Evolutionary conservation across 2,888 invertebrate genomes (phyloP).

Genomic region (Blastobasis lacticolella): DNA sequence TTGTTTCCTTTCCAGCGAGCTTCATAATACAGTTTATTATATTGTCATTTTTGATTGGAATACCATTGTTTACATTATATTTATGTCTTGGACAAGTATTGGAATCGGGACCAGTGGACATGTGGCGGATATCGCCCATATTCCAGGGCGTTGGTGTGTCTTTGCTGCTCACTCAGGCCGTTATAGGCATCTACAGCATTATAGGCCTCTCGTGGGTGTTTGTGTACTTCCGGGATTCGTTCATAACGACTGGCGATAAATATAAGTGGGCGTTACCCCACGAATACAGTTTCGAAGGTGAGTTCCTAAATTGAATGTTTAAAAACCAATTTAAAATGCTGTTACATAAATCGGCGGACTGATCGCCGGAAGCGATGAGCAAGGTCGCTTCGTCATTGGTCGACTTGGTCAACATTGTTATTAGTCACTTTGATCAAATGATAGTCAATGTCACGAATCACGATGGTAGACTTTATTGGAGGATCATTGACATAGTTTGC

Average conservation of each 20-base stretch:
- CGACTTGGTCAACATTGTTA: constrained; percentile 23
- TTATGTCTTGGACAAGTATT: constrained; percentile 90
- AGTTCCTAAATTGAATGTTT: constrained; percentile 18
- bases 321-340: too few species aligned
- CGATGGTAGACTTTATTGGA: too few species aligned
- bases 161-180: constrained; percentile 83
- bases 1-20: constrained; percentile 75
- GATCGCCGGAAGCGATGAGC: constrained; percentile 5
- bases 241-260: constrained; percentile 84
- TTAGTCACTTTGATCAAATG: too few species aligned
- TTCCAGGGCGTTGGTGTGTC: constrained; percentile 93
- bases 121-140: constrained; percentile 95
- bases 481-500: too few species aligned
- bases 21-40: constrained; percentile 92
- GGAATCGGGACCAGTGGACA: constrained; percentile 88
- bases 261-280: constrained; percentile 89
- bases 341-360: constrained; percentile 23
- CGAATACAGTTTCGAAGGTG: constrained; percentile 79
- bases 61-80: constrained; percentile 89
- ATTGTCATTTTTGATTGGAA: constrained; percentile 85
- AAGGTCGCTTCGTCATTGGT: constrained; percentile 25
- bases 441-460: too few species aligned
- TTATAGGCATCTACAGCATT: constrained; percentile 90
- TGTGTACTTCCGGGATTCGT: constrained; percentile 90
- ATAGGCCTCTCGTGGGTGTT: constrained; percentile 94